These are phyloP conservation scores for Meriones unguiculatus DNA, from an alignment of 2,113 vertebrate species.

Conservation along the genomic window DNA sequence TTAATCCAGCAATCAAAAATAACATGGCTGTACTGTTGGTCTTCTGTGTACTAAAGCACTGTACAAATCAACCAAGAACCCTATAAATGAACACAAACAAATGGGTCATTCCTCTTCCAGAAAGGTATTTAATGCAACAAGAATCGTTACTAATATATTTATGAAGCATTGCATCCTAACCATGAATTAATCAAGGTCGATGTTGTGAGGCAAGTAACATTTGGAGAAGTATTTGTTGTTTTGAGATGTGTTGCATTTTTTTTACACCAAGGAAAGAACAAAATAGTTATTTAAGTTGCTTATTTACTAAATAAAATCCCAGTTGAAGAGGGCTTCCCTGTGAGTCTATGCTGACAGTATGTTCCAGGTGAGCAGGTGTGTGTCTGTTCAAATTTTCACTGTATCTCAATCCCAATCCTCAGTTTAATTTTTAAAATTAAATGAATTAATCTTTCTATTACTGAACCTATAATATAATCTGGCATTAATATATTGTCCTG, in stretches of 20 bases:
- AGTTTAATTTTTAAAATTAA: not conserved
- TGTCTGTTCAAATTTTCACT: not conserved
- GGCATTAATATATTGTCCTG: not conserved
- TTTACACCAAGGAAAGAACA: not conserved
- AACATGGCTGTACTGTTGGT: not conserved
- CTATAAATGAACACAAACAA: slow-evolving; percentile 5
- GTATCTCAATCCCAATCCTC: not conserved
- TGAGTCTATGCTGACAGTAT: not conserved
- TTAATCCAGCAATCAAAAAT: not conserved
- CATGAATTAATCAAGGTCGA: not conserved
- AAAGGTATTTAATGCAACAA: not conserved
- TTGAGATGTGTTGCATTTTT: not conserved
- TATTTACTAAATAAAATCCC: not conserved
- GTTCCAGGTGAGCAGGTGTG: not conserved
- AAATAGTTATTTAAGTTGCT: slow-evolving; percentile 6
- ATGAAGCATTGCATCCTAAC: not conserved
- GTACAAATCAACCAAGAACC: not conserved
- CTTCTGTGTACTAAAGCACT: slow-evolving; percentile 9
- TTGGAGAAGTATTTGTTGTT: not conserved
- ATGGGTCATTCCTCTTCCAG: not conserved
- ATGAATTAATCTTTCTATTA: not conserved
- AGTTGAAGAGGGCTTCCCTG: not conserved
- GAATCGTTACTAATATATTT: slow-evolving; percentile 28
- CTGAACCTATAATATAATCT: not conserved
- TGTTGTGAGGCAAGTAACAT: not conserved